Percentiles rank a stretch among this genome's conserved stretches.
phyloP scores from a whole-genome alignment of 2,113 vertebrate species.

The Diadophis punctatus region DNA sequence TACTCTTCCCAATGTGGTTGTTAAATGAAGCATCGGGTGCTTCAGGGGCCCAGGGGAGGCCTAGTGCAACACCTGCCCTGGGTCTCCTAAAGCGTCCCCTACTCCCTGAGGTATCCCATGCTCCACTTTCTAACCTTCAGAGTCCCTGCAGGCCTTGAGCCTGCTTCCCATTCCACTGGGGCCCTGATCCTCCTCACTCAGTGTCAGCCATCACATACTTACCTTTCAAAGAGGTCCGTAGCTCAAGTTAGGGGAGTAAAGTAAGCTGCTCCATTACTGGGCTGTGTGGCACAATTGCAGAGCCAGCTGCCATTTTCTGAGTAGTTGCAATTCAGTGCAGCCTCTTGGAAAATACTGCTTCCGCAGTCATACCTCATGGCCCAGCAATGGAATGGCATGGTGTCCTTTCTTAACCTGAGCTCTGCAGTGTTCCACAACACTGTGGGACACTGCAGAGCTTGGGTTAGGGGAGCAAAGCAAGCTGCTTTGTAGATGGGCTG shows the following conservation, averaged over 20 bases:
- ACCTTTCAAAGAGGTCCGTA: not conserved
- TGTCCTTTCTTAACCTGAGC: not conserved
- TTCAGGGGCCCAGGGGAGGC: not conserved
- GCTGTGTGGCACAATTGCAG: not conserved
- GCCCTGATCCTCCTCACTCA: not conserved
- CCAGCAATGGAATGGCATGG: not conserved
- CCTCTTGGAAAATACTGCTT: no score
- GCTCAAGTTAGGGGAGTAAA: not conserved
- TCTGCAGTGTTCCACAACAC: not conserved
- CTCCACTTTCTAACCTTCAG: not conserved
- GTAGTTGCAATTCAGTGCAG: not conserved
- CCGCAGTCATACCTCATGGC: not conserved
- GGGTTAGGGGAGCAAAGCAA: not conserved
- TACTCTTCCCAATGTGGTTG: not conserved
- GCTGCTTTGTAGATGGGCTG: not conserved
- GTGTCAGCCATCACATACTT: not conserved
- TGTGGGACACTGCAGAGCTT: not conserved
- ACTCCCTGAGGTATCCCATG: not conserved
- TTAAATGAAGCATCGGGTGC: not conserved
- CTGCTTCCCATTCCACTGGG: not conserved
- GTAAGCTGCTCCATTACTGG: not conserved
- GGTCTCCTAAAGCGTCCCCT: not conserved
- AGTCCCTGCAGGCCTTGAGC: not conserved
- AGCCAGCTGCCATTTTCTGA: not conserved
- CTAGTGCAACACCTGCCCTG: not conserved